Base-by-base conservation (phyloP, 2,113 vertebrate genomes). In the Megalops atlanticus region DNA sequence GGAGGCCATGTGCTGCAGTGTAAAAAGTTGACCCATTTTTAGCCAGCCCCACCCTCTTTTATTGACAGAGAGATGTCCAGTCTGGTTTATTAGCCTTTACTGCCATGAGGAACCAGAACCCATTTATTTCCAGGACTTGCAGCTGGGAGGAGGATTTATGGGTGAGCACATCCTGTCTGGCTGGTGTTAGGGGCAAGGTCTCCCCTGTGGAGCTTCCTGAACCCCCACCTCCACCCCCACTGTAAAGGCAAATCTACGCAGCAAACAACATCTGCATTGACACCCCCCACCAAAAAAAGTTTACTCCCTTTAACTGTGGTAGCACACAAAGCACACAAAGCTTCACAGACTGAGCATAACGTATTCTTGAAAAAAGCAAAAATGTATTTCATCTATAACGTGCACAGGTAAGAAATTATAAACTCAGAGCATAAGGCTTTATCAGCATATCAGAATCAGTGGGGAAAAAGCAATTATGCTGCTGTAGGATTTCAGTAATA, bases 81-180 rank as follows among this genome's bases (percentile, higher is more conserved):
- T 27, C n/a, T 0, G 64, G 14, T 69, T 31, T 38, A 71, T 71
- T 71, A 15, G 33, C 58, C 18, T 52, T 2, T 24, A 5, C 52
- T 38, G 33, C 21, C 31, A 35, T 24, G 64, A 36, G 64, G 10
- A n/a, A 27, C 16, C 40, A n/a, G 40, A 14, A 45, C 15, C 64
- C 6, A 10, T 43, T 2, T 74, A 7, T 74, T 74, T 8, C 24
- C 24, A 52, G 21, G n/a, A 21, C 40, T 52, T 33, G 38, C 31
- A 80, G 43, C 77, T 38, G 69, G 72, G n/a, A 7, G 8, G 38
- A 14, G n/a, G 84, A 82, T 86, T 88, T 84, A 86, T 68, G 76
- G 68, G 78, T 77, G 78, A 69, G 77, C 74, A 85, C 75, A 81
- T 86, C 82, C 80, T 79, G 85, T 86, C 72, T 80, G 82, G 80